Conservation (phyloP, 2,113 vertebrate genomes). For the Aspiorhynchus laticeps region DNA sequence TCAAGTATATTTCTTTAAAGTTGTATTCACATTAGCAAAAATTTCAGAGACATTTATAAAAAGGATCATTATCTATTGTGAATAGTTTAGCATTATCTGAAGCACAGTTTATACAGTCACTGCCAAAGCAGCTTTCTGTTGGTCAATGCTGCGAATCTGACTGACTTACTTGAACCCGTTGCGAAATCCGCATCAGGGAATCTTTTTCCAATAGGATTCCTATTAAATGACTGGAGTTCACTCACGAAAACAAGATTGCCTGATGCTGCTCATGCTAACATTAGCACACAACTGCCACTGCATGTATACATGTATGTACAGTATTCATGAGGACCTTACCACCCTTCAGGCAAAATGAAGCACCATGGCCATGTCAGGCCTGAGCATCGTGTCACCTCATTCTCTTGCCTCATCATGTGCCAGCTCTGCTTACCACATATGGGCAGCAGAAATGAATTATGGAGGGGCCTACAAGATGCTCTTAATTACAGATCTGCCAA, state of each 20-base stretch:
- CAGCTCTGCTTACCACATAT: conserved; percentile 67
- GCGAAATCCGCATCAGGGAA: neutral
- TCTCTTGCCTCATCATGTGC: conserved; percentile 59
- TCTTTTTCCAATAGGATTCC: neutral
- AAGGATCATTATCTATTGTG: neutral
- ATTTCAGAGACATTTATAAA: neutral
- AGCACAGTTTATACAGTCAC: neutral
- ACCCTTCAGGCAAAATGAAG: conserved; percentile 61
- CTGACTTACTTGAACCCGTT: neutral
- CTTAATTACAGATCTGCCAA: conserved; percentile 70
- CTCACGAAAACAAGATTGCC: neutral
- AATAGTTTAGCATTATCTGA: neutral
- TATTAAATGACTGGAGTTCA: neutral
- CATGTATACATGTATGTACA: neutral
- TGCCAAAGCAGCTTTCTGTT: neutral
- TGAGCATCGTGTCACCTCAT: conserved; percentile 62
- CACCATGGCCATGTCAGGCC: conserved; percentile 56
- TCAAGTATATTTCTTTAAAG: neutral
- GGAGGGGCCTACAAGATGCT: conserved; percentile 64
- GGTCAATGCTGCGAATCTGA: neutral
- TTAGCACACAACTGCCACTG: conserved; percentile 17
- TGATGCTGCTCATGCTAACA: neutral
- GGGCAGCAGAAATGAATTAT: conserved; percentile 73
- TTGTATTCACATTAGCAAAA: neutral
- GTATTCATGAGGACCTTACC: conserved; percentile 37